These are phyloP conservation scores for Silurus aristotelis DNA, from an alignment of 2,797 vertebrate genomes.

Conservation along the genomic window DNA sequence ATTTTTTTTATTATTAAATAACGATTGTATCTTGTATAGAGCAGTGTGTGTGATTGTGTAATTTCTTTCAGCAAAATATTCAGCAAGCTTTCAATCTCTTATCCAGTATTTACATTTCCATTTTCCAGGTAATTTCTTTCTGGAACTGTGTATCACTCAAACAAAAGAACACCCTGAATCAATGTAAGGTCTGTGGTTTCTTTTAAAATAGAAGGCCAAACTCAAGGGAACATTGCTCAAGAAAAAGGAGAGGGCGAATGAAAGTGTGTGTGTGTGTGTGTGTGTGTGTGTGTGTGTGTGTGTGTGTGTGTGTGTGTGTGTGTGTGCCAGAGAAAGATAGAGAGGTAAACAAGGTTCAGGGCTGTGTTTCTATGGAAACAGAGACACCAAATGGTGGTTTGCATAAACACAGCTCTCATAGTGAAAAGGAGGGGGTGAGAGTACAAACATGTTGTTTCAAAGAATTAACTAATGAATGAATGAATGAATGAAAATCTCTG, in stretches of 20 bases:
- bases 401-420: slow-evolving; percentile 35
- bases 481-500: slow-evolving; percentile 11
- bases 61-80: not conserved
- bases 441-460: slow-evolving; percentile 23
- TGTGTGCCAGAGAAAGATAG: not conserved
- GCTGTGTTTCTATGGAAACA: slow-evolving; percentile 61
- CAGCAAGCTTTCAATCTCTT: not conserved
- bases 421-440: slow-evolving; percentile 17
- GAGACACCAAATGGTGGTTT: slow-evolving; percentile 64
- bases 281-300: not conserved
- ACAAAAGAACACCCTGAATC: slow-evolving; percentile 36
- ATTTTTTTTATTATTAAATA: too few species aligned
- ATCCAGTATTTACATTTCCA: slow-evolving; percentile 14
- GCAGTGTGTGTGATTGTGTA: not conserved
- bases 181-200: slow-evolving; percentile 46
- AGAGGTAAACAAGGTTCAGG: slow-evolving; percentile 47
- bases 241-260: slow-evolving; percentile 10
- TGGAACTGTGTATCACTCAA: slow-evolving; percentile 39
- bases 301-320: not conserved
- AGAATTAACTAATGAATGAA: slow-evolving; percentile 7
- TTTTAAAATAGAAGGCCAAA: slow-evolving; percentile 45
- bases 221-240: slow-evolving; percentile 47
- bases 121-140: slow-evolving; percentile 29
- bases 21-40: too few species aligned
- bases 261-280: not conserved